Evolutionary conservation across 2,888 invertebrate species (phyloP).

Genomic region (Incurvaria masculella): DNA sequence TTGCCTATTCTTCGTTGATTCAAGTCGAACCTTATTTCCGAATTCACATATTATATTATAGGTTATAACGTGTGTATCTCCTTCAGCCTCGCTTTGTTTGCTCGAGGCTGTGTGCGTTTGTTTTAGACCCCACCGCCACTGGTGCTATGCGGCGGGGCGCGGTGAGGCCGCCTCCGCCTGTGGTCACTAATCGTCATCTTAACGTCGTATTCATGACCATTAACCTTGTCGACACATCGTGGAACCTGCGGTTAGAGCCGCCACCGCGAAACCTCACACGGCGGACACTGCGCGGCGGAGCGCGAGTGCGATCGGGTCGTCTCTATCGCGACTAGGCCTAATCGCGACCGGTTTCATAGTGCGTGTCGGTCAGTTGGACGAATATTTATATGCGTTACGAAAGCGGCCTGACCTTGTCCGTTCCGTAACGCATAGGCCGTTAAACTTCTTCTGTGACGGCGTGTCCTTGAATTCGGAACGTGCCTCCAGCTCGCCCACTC

Average conservation of each 20-base stretch:
- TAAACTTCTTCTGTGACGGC: background rate
- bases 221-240: background rate
- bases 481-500: background rate
- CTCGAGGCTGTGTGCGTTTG: too few relatives aligned
- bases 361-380: too few relatives aligned
- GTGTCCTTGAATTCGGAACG: background rate
- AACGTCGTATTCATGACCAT: background rate
- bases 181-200: background rate
- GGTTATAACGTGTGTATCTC: too few relatives aligned
- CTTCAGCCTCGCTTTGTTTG: too few relatives aligned
- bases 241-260: background rate
- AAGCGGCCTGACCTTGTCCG: background rate
- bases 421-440: background rate
- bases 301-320: too few relatives aligned
- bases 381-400: background rate
- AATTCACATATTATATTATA: too few relatives aligned
- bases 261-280: background rate
- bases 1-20: too few relatives aligned
- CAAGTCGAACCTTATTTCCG: too few relatives aligned
- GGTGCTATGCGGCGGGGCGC: background rate
- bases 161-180: background rate
- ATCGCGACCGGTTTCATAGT: too few relatives aligned
- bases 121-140: too few relatives aligned
- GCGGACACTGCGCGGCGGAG: too few relatives aligned
- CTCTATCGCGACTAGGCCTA: too few relatives aligned